Evolutionary conservation across 2,888 invertebrate genomes (phyloP).

Genomic region (Geophilus truncorum): DNA sequence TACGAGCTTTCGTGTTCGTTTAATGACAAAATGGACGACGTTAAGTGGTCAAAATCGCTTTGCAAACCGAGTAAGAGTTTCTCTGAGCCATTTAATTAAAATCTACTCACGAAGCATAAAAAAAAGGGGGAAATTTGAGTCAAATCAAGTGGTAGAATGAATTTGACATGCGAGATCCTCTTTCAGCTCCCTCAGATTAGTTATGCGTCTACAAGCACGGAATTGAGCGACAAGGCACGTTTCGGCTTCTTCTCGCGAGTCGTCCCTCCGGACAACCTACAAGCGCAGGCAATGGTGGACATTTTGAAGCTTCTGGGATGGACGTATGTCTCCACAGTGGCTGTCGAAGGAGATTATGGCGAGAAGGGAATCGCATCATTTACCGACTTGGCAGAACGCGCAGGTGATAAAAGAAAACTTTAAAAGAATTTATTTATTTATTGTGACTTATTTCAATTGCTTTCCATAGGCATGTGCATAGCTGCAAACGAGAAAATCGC

Average conservation of each 20-base stretch:
- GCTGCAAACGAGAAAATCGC: conserved; percentile 58
- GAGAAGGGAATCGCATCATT: conserved; percentile 69
- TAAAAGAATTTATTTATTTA: no score
- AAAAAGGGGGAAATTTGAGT: not conserved
- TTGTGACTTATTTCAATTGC: not conserved
- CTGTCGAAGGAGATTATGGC: conserved; percentile 71
- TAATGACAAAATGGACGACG: not conserved
- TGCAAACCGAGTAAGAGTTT: not conserved
- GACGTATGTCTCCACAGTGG: conserved; percentile 70
- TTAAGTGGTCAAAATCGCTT: not conserved
- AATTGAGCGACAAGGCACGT: conserved; percentile 63
- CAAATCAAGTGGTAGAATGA: not conserved
- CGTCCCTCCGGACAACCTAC: conserved; percentile 66
- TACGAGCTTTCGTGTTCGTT: not conserved
- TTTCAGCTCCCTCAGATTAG: conserved; percentile 63
- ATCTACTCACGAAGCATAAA: not conserved
- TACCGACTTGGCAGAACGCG: conserved; percentile 59
- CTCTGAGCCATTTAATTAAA: not conserved
- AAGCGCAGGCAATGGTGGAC: conserved; percentile 64
- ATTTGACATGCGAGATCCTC: not conserved
- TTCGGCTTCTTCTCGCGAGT: conserved; percentile 66
- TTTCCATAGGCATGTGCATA: conserved; percentile 54
- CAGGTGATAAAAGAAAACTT: no score
- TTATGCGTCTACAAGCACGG: conserved; percentile 66
- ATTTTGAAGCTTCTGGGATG: conserved; percentile 63